These are phyloP conservation scores for Felis catus DNA, from an alignment of 2,113 vertebrate genomes.

Conservation along the genomic window F.catus_Fca126_mat1.0 CM031412.1:163932001-163932500, in stretches of 20 bases:
- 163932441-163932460: slow-evolving; percentile 56
- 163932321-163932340: slow-evolving; percentile 17
- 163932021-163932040: background rate
- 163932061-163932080: background rate
- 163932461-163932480: slow-evolving; percentile 51
- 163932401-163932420: slow-evolving; percentile 63
- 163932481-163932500: slow-evolving; percentile 36
- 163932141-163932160: background rate
- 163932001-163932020: background rate
- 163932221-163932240: slow-evolving; percentile 32
- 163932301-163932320: slow-evolving; percentile 48
- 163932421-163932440: slow-evolving; percentile 53
- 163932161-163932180: background rate
- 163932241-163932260: slow-evolving; percentile 38
- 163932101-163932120: slow-evolving; percentile 6
- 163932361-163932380: slow-evolving; percentile 55
- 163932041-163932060: background rate
- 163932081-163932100: background rate
- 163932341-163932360: slow-evolving; percentile 52
- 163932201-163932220: slow-evolving; percentile 28
- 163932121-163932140: background rate
- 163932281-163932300: slow-evolving; percentile 57
- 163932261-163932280: slow-evolving; percentile 56
- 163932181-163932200: background rate
- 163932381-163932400: slow-evolving; percentile 25